phyloP scores from a whole-genome alignment of 2,888 invertebrate genomes.

The Caenorhabditis imperialis region DNA sequence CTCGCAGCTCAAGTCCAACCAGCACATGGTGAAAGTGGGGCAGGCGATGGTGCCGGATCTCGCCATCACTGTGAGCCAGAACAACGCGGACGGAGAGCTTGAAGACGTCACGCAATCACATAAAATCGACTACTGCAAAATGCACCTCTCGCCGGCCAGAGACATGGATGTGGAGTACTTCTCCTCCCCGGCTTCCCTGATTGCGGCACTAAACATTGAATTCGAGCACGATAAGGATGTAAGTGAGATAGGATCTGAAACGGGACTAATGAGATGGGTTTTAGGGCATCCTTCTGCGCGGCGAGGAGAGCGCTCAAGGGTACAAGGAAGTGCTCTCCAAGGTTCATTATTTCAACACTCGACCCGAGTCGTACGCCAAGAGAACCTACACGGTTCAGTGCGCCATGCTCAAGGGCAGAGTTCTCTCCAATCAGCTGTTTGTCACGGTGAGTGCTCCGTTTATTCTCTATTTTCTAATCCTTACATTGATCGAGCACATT shows the following conservation, averaged over 20 bases:
- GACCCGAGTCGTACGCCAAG: conserved; percentile 86
- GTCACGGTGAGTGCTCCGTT: conserved; percentile 82
- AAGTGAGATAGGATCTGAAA: conserved; percentile 53
- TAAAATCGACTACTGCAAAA: conserved; percentile 78
- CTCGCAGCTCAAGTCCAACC: conserved; percentile 87
- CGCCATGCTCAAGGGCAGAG: conserved; percentile 83
- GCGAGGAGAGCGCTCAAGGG: conserved; percentile 79
- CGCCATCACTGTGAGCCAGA: conserved; percentile 81
- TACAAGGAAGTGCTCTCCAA: conserved; percentile 79
- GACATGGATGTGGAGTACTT: conserved; percentile 95
- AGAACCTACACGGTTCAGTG: conserved; percentile 90
- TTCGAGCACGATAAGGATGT: conserved; percentile 90
- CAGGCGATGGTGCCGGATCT: conserved; percentile 91
- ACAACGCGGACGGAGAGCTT: conserved; percentile 60
- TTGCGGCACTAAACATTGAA: conserved; percentile 85
- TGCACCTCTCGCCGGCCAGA: conserved; percentile 93
- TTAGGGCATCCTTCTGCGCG: conserved; percentile 77
- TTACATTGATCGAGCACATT: too few species aligned
- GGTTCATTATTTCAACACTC: conserved; percentile 89
- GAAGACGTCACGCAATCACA: conserved; percentile 68
- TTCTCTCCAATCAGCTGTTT: conserved; percentile 94
- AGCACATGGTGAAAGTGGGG: conserved; percentile 89
- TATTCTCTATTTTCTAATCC: too few species aligned
- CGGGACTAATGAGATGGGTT: too few species aligned
- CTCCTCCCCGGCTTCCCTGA: conserved; percentile 85